Percentiles rank a stretch among this genome's conserved stretches.
Conservation (phyloP, 1,140 invertebrate genomes). For the Philotrypesis tridentata region DNA sequence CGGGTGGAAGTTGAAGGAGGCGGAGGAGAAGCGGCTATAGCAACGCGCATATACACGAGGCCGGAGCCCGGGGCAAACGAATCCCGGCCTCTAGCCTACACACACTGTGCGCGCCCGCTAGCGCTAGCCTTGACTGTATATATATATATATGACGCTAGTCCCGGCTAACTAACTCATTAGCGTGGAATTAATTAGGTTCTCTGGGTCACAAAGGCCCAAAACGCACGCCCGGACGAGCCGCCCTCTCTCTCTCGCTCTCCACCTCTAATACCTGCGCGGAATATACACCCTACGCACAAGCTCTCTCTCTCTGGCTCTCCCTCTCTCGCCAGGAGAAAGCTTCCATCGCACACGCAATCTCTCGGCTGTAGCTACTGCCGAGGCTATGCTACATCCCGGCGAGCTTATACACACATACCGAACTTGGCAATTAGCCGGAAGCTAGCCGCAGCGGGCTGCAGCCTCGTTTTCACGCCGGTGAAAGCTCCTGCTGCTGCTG, state of each 20-base stretch:
- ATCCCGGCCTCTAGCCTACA: conserved; percentile 60
- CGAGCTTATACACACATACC: background rate
- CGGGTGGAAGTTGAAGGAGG: background rate
- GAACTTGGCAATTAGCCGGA: background rate
- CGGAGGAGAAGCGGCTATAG: background rate
- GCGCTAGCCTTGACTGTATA: no score
- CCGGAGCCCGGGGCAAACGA: conserved; percentile 60
- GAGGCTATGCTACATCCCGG: no score
- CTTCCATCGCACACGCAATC: background rate
- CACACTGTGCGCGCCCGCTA: conserved; percentile 27
- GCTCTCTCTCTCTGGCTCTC: no score
- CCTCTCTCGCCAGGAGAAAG: background rate
- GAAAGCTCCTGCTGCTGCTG: background rate
- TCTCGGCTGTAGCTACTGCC: background rate
- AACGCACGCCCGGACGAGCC: conserved; percentile 41
- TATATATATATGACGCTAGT: conserved; percentile 20
- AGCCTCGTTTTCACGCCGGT: background rate
- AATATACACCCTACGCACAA: background rate
- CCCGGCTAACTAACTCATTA: conserved; percentile 67
- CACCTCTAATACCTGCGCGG: background rate
- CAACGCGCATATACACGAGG: no score
- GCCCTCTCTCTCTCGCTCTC: background rate
- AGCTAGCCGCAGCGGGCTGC: background rate
- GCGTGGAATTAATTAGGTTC: conserved; percentile 68
- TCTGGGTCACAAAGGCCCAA: conserved; percentile 67